These are phyloP conservation scores for Ligdia adustata DNA, from an alignment of 2,888 invertebrate genomes.

Conservation along the genomic window DNA sequence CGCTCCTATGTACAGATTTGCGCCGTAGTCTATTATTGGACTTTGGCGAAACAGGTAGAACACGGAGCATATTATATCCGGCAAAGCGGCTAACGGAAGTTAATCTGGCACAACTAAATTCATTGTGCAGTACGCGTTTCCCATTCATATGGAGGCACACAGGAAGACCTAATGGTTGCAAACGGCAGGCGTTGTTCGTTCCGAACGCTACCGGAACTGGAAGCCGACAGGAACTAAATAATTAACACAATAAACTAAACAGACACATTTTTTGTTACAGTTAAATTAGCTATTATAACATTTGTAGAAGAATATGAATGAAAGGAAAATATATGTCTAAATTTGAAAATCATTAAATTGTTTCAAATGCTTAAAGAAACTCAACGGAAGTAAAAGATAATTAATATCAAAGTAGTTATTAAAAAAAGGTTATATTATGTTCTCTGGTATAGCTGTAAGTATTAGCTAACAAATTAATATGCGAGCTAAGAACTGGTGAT, in stretches of 20 bases:
- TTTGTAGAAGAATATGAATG: too few species aligned
- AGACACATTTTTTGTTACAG: slow-evolving; percentile 34
- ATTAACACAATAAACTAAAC: slow-evolving; percentile 53
- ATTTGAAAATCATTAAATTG: too few species aligned
- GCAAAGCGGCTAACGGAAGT: slow-evolving; percentile 70
- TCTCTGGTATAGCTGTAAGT: too few species aligned
- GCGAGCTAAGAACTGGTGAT: too few species aligned
- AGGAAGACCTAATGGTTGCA: slow-evolving; percentile 74
- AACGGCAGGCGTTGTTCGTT: slow-evolving; percentile 52
- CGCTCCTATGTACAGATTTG: slow-evolving; percentile 69
- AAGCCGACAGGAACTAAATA: slow-evolving; percentile 69
- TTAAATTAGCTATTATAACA: too few species aligned
- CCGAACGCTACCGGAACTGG: slow-evolving; percentile 64
- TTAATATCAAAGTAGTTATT: too few species aligned
- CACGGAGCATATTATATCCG: slow-evolving; percentile 56
- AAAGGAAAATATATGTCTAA: too few species aligned
- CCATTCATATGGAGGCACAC: slow-evolving; percentile 69
- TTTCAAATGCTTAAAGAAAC: too few species aligned
- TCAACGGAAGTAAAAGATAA: too few species aligned
- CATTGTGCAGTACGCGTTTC: slow-evolving; percentile 64
- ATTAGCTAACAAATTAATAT: too few species aligned
- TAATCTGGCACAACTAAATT: slow-evolving; percentile 73
- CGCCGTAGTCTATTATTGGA: slow-evolving; percentile 81
- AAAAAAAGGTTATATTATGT: too few species aligned
- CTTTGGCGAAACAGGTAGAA: slow-evolving; percentile 75